These are phyloP conservation scores for Ochropacha duplaris DNA, from an alignment of 2,888 invertebrate species.

Conservation along the genomic window DNA sequence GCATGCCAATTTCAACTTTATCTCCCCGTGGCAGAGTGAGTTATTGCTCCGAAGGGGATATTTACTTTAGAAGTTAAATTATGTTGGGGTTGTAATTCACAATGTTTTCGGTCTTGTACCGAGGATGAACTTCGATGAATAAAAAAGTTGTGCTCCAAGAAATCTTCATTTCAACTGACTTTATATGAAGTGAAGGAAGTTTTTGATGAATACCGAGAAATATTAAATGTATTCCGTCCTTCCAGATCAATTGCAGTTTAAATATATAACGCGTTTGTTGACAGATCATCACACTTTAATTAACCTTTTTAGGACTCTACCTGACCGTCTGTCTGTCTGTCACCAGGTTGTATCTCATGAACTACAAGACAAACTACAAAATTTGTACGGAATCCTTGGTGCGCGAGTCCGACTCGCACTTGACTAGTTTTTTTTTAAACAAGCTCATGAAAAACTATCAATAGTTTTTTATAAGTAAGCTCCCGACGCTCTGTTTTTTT, in stretches of 20 bases:
- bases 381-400: too few species aligned
- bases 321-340: too few species aligned
- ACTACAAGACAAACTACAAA: too few species aligned
- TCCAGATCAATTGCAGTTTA: too few species aligned
- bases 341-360: too few species aligned
- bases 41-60: slow-evolving; percentile 11
- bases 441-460: too few species aligned
- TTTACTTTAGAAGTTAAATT: slow-evolving; percentile 39
- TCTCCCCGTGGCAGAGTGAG: not conserved
- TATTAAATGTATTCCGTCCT: not conserved
- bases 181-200: slow-evolving; percentile 1
- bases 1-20: slow-evolving; percentile 18
- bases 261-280: not conserved
- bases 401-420: too few species aligned
- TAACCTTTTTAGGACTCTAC: not conserved
- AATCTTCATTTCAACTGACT: slow-evolving; percentile 12
- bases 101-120: slow-evolving; percentile 31
- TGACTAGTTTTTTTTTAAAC: too few species aligned
- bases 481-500: too few species aligned
- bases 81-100: slow-evolving; percentile 39
- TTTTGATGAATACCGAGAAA: slow-evolving; percentile 4
- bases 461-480: too few species aligned
- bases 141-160: slow-evolving; percentile 21
- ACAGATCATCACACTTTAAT: not conserved
- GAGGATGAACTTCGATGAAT: slow-evolving; percentile 33